Base-by-base conservation (phyloP, 2,888 invertebrate species). In the Hirtodrosophila duncani region DNA sequence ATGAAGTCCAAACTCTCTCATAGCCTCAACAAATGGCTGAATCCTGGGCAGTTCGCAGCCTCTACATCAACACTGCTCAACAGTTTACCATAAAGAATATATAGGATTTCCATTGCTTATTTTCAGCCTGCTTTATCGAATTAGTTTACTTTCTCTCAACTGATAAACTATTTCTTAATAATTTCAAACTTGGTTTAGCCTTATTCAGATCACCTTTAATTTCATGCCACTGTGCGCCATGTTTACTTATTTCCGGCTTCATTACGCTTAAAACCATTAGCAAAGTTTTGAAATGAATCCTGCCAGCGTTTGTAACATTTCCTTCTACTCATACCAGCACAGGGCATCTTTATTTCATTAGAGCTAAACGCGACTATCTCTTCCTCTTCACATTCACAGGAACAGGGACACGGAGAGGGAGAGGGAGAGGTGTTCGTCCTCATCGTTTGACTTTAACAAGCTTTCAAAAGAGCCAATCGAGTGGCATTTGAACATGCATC, bases 231-330 rank as follows among this genome's bases (percentile, higher is more conserved):
- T 52, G 64, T 64, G 52, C 59, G 43, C 57, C 68, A 72, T 75
- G 71, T 75, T 70, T 71, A 69, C 75, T 79, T 71, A 75, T 79
- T 75, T 75, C 79, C 75, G 71, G 71, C 75, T 75, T 79, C 75
- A 78, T 75, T 75, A 75, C 71, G 75, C 75, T 74, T 68, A 68
- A 74, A 75, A 51, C 68, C 72, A 75, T 75, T 79, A 79, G 72
- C 60, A 75, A 45, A 79, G 63, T 79, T 75, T 65, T 51, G 55
- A 67, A 75, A 71, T 63, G 64, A 69, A 67, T 67, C 60, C 57
- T 44, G 56, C 45, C 37, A 52, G 33, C 29, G 23, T 31, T 24
- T 24, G 7, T 24, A 7, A 5, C 23, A 10, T 14, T 14, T 16
- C 7, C 31, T 9, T 13, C 5, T 8, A 10, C n/a, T 11, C 24